Conservation (phyloP, 2,113 vertebrate species). For the Centropus unirufus region DNA sequence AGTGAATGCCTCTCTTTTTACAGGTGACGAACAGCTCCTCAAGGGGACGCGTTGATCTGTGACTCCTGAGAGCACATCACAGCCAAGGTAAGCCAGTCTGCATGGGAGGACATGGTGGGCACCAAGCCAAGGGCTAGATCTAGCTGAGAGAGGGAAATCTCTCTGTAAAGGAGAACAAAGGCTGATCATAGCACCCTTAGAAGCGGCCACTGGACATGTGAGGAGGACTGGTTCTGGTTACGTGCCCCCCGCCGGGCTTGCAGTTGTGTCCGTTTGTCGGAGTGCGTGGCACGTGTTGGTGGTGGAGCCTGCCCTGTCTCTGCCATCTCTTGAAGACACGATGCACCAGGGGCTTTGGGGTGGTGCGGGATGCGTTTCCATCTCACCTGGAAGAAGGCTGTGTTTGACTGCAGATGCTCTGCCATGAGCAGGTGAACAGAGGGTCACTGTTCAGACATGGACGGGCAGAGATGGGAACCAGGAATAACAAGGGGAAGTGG, state of each 20-base stretch:
- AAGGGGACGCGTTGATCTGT: background rate
- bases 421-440: background rate
- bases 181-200: background rate
- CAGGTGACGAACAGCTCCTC: background rate
- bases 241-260: background rate
- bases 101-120: background rate
- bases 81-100: constrained; percentile 29
- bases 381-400: background rate
- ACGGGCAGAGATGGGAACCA: background rate
- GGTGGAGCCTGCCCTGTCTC: background rate
- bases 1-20: background rate
- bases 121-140: background rate
- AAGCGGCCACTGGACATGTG: background rate
- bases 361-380: background rate
- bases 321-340: background rate
- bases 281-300: fast-evolving
- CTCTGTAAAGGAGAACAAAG: background rate
- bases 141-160: background rate
- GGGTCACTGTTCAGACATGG: background rate
- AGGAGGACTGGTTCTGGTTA: background rate
- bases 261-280: background rate
- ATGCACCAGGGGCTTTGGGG: background rate
- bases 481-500: background rate
- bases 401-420: background rate
- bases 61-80: background rate